Evolutionary conservation across 2,113 vertebrate genomes (phyloP), one percentile per base, ranked within the genome.

Genomic region (Tupaia tana): DNA sequence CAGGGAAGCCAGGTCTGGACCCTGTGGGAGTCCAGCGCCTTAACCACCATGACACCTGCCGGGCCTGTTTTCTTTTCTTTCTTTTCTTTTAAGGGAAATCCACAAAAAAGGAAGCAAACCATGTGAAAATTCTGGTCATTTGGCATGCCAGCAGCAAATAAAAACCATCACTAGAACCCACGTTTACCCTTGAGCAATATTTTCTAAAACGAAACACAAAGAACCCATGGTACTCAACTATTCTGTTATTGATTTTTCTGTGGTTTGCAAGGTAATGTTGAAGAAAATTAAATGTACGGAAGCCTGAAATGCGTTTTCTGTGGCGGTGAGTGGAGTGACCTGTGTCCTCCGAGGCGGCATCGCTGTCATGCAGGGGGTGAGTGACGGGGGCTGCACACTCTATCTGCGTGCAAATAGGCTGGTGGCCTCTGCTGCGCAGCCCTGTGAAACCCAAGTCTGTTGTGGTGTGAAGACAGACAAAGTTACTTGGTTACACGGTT

Each of bases 201-300:
- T 61, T 95, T 85, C 94, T 88, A 93, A 97, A 94, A n/a, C 75
- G 81, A 79, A 82, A 93, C 61, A 56, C 90, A 24, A 93, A 83
- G 86, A 96, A 92, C 93, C 93, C 86, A 87, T 77, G 70, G 63
- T 67, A 84, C 92, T 98, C 93, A 86, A 97, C 97, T 92, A 94
- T 96, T 91, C 96, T 91, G 61, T 25, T 34, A 94, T 18, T 81
- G 96, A 97, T 97, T 96, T 96, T 92, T 63, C 69, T 94, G 86
- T 89, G 82, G 92, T 90, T 96, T 95, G 94, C 96, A 92, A 95
- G 96, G 97, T 80, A 93, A 96, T 64, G 7, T 31, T 88, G 95
- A 95, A 94, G 29, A 91, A 96, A 97, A 95, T 79, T 34, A 77
- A 96, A 95, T 0, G 74, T 52, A 34, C 0, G 25, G 61, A 67